These are phyloP conservation scores for Bicyclus anynana DNA, from an alignment of 1,140 invertebrate species.

Conservation along the genomic window DNA sequence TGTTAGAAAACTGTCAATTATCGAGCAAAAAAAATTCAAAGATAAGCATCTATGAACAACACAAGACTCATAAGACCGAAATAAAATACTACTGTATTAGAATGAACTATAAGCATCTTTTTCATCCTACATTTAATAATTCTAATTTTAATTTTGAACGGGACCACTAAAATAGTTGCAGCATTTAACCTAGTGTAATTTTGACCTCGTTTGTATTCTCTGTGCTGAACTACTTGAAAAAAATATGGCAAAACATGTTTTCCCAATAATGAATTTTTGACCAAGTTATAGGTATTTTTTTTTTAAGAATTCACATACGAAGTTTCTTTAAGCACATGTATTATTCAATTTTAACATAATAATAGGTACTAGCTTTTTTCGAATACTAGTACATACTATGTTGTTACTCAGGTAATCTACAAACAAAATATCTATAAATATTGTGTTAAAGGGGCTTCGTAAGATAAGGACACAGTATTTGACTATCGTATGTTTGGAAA, in stretches of 20 bases:
- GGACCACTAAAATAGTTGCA: neutral
- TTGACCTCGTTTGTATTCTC: conserved; percentile 14
- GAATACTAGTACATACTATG: too few species aligned
- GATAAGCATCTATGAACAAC: conserved; percentile 62
- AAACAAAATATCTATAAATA: too few species aligned
- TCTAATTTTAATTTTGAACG: too few species aligned
- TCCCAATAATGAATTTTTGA: conserved; percentile 14
- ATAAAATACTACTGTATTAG: conserved; percentile 9
- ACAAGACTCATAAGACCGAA: conserved; percentile 35
- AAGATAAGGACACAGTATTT: too few species aligned
- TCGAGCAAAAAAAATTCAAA: conserved; percentile 48
- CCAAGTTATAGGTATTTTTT: conserved; percentile 18
- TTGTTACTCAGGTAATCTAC: too few species aligned
- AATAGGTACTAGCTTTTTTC: too few species aligned
- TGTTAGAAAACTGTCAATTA: conserved; percentile 45
- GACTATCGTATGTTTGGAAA: too few species aligned
- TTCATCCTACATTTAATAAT: neutral
- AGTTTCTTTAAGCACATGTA: too few species aligned
- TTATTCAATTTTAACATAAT: too few species aligned
- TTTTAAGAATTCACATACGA: neutral
- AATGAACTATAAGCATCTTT: conserved; percentile 7
- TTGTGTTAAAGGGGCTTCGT: too few species aligned
- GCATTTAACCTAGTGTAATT: conserved; percentile 22
- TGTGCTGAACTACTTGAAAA: conserved; percentile 19
- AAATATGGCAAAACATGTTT: conserved; percentile 9